A percentile compares a stretch with the other conserved stretches of the same genome.
Conservation (phyloP, 2,113 vertebrate species). For the Brienomyrus brachyistius region DNA sequence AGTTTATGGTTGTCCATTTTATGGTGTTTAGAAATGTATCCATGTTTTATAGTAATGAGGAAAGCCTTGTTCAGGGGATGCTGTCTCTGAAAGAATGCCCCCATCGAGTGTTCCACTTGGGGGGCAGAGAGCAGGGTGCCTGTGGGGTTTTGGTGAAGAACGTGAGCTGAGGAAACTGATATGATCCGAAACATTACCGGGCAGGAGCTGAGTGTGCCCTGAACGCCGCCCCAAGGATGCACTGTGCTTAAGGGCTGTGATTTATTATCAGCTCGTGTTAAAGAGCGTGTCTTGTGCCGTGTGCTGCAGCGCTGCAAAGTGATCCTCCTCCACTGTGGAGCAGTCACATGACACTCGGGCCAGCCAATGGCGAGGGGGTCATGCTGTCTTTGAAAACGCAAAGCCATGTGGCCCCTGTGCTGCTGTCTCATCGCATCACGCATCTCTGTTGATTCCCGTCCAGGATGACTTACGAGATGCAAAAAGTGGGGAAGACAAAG, state of each 20-base stretch:
- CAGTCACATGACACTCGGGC: constrained; percentile 59
- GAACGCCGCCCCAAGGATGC: constrained; percentile 72
- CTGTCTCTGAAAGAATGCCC: not conserved
- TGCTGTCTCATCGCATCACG: not conserved
- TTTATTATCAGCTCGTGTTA: constrained; percentile 82
- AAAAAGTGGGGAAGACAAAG: not conserved
- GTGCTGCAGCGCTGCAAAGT: not conserved
- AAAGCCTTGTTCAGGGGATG: not conserved
- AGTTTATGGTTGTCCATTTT: not conserved
- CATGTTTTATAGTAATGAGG: not conserved
- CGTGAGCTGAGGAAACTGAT: constrained; percentile 55
- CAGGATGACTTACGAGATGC: not conserved
- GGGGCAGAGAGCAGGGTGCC: not conserved
- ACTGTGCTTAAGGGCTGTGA: constrained; percentile 91
- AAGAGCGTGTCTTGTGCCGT: constrained; percentile 70
- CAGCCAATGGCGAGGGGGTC: not conserved
- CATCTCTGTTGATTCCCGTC: not conserved
- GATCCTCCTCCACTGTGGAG: constrained; percentile 26
- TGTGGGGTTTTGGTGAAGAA: not conserved
- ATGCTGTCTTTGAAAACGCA: not conserved
- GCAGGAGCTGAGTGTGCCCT: constrained; percentile 33
- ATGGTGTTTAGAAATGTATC: not conserved
- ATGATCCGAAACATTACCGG: constrained; percentile 52
- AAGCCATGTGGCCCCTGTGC: not conserved
- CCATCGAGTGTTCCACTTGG: not conserved